These are phyloP conservation scores for Willisornis vidua DNA, from an alignment of 2,113 vertebrate genomes.

Conservation along the genomic window DNA sequence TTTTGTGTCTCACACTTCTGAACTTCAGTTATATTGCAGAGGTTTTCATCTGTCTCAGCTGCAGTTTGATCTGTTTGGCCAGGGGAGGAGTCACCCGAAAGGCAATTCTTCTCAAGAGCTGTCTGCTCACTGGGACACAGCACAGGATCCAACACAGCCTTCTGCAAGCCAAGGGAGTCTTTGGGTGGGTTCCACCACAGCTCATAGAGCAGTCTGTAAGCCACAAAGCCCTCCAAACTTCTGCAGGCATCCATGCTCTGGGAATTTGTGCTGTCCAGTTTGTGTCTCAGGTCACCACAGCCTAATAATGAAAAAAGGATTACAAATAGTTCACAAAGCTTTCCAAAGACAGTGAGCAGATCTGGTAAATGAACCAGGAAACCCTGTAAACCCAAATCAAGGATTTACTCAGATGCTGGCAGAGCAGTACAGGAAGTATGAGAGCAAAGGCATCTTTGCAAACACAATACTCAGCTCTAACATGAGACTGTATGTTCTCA, in stretches of 20 bases:
- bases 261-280: conserved; percentile 55
- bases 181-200: conserved; percentile 83
- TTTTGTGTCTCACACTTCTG: not conserved
- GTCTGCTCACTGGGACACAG: not conserved
- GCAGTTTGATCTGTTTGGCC: not conserved
- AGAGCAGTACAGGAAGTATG: not conserved
- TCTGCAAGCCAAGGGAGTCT: not conserved
- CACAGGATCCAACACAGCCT: not conserved
- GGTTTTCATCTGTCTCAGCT: not conserved
- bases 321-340: not conserved
- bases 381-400: not conserved
- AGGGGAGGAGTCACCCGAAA: not conserved
- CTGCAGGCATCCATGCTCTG: conserved; percentile 66
- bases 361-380: not conserved
- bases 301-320: conserved; percentile 60
- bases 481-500: not conserved
- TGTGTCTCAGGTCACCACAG: conserved; percentile 68
- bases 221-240: conserved; percentile 84
- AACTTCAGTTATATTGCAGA: not conserved
- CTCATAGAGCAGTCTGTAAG: conserved; percentile 83
- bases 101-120: not conserved
- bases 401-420: not conserved
- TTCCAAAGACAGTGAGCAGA: not conserved
- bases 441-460: not conserved
- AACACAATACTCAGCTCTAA: not conserved